These are phyloP conservation scores for Andrena fulva DNA, from an alignment of 2,888 invertebrate species.

Conservation along the genomic window DNA sequence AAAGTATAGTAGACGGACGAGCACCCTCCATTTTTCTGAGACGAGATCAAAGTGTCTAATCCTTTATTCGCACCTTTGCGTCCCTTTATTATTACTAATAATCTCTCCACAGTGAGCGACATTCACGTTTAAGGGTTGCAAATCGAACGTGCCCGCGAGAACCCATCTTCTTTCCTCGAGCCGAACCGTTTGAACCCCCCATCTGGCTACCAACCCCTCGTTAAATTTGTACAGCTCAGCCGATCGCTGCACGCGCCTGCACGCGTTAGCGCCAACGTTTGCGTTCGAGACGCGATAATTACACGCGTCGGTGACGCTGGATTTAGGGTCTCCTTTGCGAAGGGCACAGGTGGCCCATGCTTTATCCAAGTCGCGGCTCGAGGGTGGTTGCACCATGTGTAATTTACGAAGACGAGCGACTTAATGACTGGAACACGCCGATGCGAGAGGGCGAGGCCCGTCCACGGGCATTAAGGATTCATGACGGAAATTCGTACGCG, in stretches of 20 bases:
- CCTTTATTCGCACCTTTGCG: too few relatives aligned
- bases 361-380: slow-evolving; percentile 7
- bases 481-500: slow-evolving; percentile 70
- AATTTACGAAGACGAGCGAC: slow-evolving; percentile 37
- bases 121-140: not conserved
- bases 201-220: not conserved
- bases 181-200: not conserved
- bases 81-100: too few relatives aligned
- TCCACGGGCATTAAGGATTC: slow-evolving; percentile 66
- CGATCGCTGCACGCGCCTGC: not conserved
- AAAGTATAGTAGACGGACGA: not conserved
- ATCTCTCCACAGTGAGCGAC: not conserved
- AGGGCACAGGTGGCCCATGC: slow-evolving; percentile 11
- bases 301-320: slow-evolving; percentile 17
- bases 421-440: slow-evolving; percentile 34
- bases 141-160: not conserved
- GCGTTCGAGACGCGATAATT: slow-evolving; percentile 7
- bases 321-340: not conserved
- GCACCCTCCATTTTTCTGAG: not conserved
- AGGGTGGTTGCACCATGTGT: slow-evolving; percentile 10
- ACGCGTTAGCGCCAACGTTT: not conserved
- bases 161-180: not conserved
- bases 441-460: slow-evolving; percentile 21
- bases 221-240: slow-evolving; percentile 13
- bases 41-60: not conserved